These are phyloP conservation scores for Yoshiicerus persimilis DNA, from an alignment of 1,140 invertebrate species.

Conservation along the genomic window DNA sequence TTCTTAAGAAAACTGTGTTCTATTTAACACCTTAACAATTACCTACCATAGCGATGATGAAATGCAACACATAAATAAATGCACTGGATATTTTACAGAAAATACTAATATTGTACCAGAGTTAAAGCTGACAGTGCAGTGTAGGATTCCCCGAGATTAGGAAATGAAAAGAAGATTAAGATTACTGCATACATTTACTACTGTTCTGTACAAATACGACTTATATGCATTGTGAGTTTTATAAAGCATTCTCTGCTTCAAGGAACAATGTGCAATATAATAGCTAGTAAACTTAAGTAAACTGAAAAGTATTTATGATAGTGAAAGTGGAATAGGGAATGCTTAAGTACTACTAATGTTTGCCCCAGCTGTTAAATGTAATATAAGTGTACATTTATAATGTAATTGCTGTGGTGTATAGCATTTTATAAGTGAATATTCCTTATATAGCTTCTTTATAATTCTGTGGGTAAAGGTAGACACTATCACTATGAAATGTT, in stretches of 20 bases:
- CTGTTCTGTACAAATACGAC: neutral
- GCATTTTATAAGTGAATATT: neutral
- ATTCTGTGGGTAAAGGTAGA: too few species aligned
- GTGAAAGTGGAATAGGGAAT: neutral
- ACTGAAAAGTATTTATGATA: neutral
- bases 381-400: neutral
- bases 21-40: neutral
- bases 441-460: too few species aligned
- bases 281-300: neutral
- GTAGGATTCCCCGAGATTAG: neutral
- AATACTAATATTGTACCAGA: neutral
- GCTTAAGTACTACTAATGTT: neutral
- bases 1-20: neutral
- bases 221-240: neutral
- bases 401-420: neutral
- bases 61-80: neutral
- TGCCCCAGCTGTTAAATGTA: neutral
- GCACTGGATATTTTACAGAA: neutral
- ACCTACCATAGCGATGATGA: neutral
- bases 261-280: neutral
- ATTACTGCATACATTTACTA: neutral
- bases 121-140: too few species aligned
- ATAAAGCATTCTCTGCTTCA: neutral
- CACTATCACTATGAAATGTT: too few species aligned
- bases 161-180: conserved; percentile 8